phyloP scores from a whole-genome alignment of 2,888 invertebrate genomes.

The Myathropa florea region DNA sequence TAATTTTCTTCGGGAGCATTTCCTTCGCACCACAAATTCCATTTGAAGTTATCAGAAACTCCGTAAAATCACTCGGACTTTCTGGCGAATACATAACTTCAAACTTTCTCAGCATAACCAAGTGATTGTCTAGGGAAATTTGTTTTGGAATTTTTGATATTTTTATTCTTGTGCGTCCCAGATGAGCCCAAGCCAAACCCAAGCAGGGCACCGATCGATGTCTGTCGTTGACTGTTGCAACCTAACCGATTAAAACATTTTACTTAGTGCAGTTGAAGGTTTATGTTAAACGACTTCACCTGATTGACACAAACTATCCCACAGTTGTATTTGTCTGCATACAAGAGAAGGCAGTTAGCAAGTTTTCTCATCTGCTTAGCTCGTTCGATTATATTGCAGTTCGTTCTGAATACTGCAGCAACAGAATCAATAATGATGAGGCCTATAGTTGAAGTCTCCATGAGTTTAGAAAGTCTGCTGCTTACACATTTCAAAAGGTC shows the following conservation, averaged over 20 bases:
- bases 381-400: slow-evolving; percentile 81
- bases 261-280: neutral
- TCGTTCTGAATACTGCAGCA: slow-evolving; percentile 85
- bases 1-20: neutral
- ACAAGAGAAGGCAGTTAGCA: slow-evolving; percentile 82
- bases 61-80: slow-evolving; percentile 80
- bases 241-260: slow-evolving; percentile 72
- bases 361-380: slow-evolving; percentile 83
- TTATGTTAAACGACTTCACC: slow-evolving; percentile 79
- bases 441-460: slow-evolving; percentile 82
- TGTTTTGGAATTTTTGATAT: slow-evolving; percentile 79
- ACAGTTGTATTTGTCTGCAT: slow-evolving; percentile 82
- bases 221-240: slow-evolving; percentile 77
- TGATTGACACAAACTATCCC: slow-evolving; percentile 88
- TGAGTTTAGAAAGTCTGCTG: slow-evolving; percentile 82
- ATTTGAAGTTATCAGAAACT: slow-evolving; percentile 81
- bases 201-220: slow-evolving; percentile 82
- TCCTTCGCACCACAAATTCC: slow-evolving; percentile 79
- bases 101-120: slow-evolving; percentile 79
- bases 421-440: slow-evolving; percentile 88
- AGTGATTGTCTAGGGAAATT: slow-evolving; percentile 72
- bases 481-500: slow-evolving; percentile 82
- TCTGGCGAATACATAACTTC: slow-evolving; percentile 84
- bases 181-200: slow-evolving; percentile 86
- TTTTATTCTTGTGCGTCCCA: slow-evolving; percentile 83